A percentile compares a stretch with the other conserved stretches of the same genome.
Evolutionary conservation across 2,113 vertebrate genomes (phyloP).

Genomic region (Verasper variegatus): DNA sequence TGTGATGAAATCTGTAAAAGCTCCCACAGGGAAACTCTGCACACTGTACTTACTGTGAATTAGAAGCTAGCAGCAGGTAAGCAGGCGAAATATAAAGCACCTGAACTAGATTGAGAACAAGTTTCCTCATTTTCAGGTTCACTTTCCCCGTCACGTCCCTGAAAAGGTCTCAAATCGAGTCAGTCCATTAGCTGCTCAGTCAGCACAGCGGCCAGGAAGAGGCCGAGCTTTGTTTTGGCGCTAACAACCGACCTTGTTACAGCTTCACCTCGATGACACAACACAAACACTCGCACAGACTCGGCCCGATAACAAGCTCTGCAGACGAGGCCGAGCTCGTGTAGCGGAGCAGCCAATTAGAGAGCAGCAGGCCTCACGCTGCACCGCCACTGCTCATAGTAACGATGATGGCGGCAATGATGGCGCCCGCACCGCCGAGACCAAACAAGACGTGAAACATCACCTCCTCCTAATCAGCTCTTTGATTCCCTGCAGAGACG

Average conservation of each 20-base stretch:
- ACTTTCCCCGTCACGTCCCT: too few species aligned
- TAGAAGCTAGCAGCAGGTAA: background rate
- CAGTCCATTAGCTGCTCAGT: background rate
- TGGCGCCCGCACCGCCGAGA: constrained; percentile 9
- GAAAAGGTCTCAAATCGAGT: background rate
- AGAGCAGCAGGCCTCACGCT: constrained; percentile 19
- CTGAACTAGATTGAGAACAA: too few species aligned
- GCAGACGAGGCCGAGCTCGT: constrained; percentile 43
- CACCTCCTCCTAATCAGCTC: constrained; percentile 23
- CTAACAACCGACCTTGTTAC: constrained; percentile 30
- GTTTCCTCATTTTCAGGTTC: too few species aligned
- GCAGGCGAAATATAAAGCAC: too few species aligned
- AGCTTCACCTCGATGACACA: constrained; percentile 12
- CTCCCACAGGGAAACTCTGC: too few species aligned
- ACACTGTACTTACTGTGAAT: background rate
- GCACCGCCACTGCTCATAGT: constrained; percentile 24
- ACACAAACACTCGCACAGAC: constrained; percentile 1
- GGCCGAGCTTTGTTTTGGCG: constrained; percentile 6
- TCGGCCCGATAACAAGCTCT: constrained; percentile 43
- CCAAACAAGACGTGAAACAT: constrained; percentile 42
- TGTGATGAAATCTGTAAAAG: too few species aligned
- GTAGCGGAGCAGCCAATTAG: constrained; percentile 57
- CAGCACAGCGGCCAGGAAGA: background rate
- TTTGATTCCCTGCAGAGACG: constrained; percentile 19
- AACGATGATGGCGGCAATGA: constrained; percentile 39